Evolutionary conservation across 2,797 vertebrate species (phyloP).

Genomic region (Sparus aurata): DNA sequence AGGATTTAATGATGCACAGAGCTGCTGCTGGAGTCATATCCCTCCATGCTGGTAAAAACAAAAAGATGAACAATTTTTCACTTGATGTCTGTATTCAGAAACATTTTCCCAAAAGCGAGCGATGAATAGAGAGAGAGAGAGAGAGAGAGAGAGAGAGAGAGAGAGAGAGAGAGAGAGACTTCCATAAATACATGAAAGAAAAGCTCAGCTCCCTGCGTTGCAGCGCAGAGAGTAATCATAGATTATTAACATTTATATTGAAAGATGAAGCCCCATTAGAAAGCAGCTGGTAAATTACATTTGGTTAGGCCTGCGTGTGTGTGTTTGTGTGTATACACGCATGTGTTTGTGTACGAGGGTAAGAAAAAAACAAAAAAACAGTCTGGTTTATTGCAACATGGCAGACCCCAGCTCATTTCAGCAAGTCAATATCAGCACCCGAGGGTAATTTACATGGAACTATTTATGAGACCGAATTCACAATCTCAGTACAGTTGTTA

Average conservation of each 20-base stretch:
- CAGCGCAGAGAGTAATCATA: conserved; percentile 71
- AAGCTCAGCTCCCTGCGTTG: conserved; percentile 49
- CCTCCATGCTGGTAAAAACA: conserved; percentile 31
- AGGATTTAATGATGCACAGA: conserved; percentile 35
- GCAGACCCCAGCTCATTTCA: conserved; percentile 60
- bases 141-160: conserved; percentile 8
- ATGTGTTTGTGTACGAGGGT: conserved; percentile 23
- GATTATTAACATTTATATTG: conserved; percentile 85
- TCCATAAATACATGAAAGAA: conserved; percentile 64
- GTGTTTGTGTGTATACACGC: conserved; percentile 20
- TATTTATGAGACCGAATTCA: conserved; percentile 62
- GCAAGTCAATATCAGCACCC: conserved; percentile 61
- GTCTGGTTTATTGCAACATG: conserved; percentile 62
- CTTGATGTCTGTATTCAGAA: conserved; percentile 65
- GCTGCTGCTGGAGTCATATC: conserved; percentile 15
- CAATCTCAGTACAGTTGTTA: conserved; percentile 50
- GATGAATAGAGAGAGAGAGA: neutral
- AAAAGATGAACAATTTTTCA: conserved; percentile 41
- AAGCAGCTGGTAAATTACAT: conserved; percentile 79
- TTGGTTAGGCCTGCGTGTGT: conserved; percentile 50
- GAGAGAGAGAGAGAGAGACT: conserved; percentile 26
- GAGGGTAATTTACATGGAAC: conserved; percentile 61
- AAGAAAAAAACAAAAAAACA: conserved; percentile 6
- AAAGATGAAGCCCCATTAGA: conserved; percentile 83
- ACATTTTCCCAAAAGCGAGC: conserved; percentile 51